Conservation (phyloP, 2,797 vertebrate genomes). For the Percopsis omiscomaycus region DNA sequence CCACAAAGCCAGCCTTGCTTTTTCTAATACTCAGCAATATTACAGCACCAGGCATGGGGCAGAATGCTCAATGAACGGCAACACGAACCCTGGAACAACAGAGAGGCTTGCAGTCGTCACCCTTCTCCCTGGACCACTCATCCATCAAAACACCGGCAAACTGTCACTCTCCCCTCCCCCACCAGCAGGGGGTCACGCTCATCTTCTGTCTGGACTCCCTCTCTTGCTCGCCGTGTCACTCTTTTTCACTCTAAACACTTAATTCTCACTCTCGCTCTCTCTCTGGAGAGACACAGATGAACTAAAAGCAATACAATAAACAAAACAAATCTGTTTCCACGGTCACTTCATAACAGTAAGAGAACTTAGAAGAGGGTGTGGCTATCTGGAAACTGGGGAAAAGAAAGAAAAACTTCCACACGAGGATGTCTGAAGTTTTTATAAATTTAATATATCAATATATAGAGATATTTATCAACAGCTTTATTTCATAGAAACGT, state of each 20-base stretch:
- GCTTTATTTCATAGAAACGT: conserved; percentile 85
- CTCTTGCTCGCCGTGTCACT: conserved; percentile 8
- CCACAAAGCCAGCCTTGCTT: conserved; percentile 8
- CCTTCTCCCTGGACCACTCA: conserved; percentile 21
- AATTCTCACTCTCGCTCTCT: conserved; percentile 1
- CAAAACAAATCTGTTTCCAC: background rate
- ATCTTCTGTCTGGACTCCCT: background rate
- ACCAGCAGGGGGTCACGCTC: conserved; percentile 24
- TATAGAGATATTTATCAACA: conserved; percentile 88
- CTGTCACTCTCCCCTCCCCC: conserved; percentile 33
- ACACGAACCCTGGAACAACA: conserved; percentile 33
- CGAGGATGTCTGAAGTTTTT: conserved; percentile 58
- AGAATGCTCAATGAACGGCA: conserved; percentile 51
- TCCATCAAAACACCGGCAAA: conserved; percentile 51
- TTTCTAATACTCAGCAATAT: conserved; percentile 18
- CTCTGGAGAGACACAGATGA: background rate
- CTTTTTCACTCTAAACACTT: conserved; percentile 7
- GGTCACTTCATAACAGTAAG: conserved; percentile 2
- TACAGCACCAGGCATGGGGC: conserved; percentile 15
- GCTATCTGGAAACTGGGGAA: background rate
- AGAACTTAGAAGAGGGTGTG: background rate
- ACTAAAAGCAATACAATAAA: too few species aligned
- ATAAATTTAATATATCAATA: conserved; percentile 88
- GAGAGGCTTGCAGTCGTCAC: conserved; percentile 9
- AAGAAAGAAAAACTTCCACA: conserved; percentile 1